phyloP scores from a whole-genome alignment of 2,797 vertebrate genomes.

The Hemibagrus guttatus region DNA sequence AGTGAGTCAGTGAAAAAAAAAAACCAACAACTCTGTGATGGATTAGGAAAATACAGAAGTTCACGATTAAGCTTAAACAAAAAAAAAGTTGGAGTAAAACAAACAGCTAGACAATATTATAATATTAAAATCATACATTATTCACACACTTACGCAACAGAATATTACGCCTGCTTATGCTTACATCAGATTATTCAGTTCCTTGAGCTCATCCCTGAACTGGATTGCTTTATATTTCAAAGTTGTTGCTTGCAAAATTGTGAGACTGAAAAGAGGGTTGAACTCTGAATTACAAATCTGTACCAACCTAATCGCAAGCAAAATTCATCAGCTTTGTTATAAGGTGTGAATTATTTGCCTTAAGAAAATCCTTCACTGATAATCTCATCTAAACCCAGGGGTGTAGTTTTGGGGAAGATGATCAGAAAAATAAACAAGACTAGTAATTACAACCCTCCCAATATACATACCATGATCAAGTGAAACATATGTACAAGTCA shows the following conservation, averaged over 20 bases:
- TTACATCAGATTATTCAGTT: constrained; percentile 10
- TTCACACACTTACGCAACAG: background rate
- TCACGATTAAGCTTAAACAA: background rate
- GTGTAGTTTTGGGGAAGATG: no score
- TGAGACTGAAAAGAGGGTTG: no score
- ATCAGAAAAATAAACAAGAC: no score
- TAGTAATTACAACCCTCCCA: no score
- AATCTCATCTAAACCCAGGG: background rate
- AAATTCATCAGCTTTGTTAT: background rate
- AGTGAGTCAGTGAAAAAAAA: background rate
- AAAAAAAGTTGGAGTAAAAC: background rate
- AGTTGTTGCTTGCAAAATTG: background rate
- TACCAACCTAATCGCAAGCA: background rate
- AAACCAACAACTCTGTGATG: background rate
- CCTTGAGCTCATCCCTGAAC: background rate
- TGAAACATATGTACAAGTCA: no score
- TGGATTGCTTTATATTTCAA: constrained; percentile 8
- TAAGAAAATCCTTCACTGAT: background rate
- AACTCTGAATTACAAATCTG: background rate
- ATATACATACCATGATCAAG: no score
- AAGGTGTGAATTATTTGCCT: background rate
- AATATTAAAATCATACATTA: constrained; percentile 4
- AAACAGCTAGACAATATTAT: background rate
- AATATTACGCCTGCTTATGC: constrained; percentile 11
- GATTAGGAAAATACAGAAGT: background rate